Evolutionary conservation across 1,140 invertebrate genomes (phyloP), one percentile per base, ranked within the genome.

Genomic region (Calycopis cecrops): DNA sequence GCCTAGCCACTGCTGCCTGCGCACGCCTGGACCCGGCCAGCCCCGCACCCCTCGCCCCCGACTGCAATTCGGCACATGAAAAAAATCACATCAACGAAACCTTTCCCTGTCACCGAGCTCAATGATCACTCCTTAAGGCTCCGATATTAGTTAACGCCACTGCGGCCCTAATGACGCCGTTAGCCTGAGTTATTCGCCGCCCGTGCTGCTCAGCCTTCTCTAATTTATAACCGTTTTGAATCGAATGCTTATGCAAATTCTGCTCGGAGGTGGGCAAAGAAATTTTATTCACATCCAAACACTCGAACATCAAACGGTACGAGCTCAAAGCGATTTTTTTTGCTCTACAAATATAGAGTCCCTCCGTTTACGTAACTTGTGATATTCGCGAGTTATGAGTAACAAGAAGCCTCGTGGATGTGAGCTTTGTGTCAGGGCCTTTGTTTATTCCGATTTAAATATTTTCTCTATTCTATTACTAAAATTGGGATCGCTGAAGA

Each of bases 1-100:
- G 58, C 71, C 57, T 37, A 55, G 70, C 62, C 52, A 85, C 81
- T 85, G 73, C 74, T 77, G 79, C 66, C 65, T 82, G 81, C 81
- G 81, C 81, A 79, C 74, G 81, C 81, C 81, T 80, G 73, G 65
- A 71, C 81, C 79, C 76, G 73, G 76, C 76, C 75, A 59, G 44
- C 67, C 79, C 72, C 76, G 55, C 55, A 3, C 67, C 67, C 71
- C 63, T 16, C 58, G 21, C 59, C 60, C 65, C 65, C 61, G 63
- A 66, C 64, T 83, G 79, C 79, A 79, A 85, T 79, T 80, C 74
- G 73, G 70, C 68, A 70, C 65, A 69, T 69, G 77, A 78, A 78
- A 75, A 82, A 78, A 80, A 77, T 71, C 72, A 76, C 76, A 73
- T 71, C 71, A 80, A 76, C 69, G 73, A 74, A 76, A 80, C 76